A percentile compares a stretch with the other conserved stretches of the same genome.
Conservation (phyloP, 2,113 vertebrate genomes). For the Polypterus senegalus region DNA sequence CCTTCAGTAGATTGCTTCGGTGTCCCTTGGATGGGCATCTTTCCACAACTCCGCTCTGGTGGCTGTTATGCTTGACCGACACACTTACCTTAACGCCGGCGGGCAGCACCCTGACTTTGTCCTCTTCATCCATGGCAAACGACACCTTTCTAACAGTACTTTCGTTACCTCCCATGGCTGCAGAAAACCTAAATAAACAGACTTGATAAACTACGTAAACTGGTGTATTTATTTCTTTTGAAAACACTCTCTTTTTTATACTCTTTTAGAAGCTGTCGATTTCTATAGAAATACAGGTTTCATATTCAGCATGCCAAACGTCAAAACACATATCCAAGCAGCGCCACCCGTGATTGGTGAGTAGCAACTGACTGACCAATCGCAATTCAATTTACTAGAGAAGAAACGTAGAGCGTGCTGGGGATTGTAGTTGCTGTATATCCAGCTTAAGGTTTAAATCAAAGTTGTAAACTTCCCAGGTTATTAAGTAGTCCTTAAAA, state of each 20-base stretch:
- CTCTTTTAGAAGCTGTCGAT: background rate
- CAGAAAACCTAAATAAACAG: background rate
- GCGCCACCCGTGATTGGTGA: constrained; percentile 27
- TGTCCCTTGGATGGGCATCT: no score
- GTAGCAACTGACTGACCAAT: constrained; percentile 24
- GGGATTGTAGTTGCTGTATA: constrained; percentile 36
- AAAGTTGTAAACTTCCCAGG: no score
- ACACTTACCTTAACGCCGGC: constrained; percentile 70
- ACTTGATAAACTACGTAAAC: background rate
- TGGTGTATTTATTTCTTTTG: background rate
- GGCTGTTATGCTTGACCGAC: background rate
- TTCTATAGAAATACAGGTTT: background rate
- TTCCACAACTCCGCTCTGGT: no score
- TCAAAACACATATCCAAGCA: constrained; percentile 25
- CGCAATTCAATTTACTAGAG: background rate
- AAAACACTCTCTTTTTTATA: background rate
- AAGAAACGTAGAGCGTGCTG: constrained; percentile 12
- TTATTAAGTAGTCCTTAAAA: no score
- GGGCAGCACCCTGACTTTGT: constrained; percentile 78
- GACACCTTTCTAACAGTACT: constrained; percentile 69
- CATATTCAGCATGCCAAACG: constrained; percentile 26
- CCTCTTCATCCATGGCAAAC: constrained; percentile 73
- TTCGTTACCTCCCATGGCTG: constrained; percentile 58
- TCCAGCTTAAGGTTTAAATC: no score
- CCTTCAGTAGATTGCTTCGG: no score